Evolutionary conservation across 1,140 invertebrate genomes (phyloP), one percentile per base, ranked within the genome.

Genomic region (Colletes latitarsis): DNA sequence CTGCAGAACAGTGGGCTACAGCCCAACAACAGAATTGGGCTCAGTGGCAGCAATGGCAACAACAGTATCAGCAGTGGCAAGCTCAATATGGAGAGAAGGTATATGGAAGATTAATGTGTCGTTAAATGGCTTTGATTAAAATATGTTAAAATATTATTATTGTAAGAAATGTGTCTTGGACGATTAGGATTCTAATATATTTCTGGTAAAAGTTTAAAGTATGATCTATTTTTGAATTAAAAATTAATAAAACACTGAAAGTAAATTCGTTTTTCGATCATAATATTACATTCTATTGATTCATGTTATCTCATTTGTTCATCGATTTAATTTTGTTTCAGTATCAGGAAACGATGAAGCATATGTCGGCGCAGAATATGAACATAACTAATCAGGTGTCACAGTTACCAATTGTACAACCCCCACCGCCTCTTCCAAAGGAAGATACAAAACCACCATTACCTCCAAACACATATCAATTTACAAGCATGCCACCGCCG

Each of bases 1-100:
- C 95, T 14, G 85, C 95, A 10, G 96, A 96, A 72, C 96, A 96
- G 90, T 96, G 96, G 94, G 93, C 95, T 68, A 90, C 94, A 72
- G 91, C 95, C 76, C 96, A 97, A 89, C 96, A 96, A 83, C 96
- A 97, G 89, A 96, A 97, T 88, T 97, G 96, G 96, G 95, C 96
- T 71, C 96, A 97, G 87, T 97, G 97, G 97, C 94, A 96, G 52
- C 96, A 96, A 82, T 97, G 96, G 96, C 96, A 97, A 89, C 96
- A 97, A 87, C 96, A 97, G 87, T 97, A 97, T 90, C 95, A 96
- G 60, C 96, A 97, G 87, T 97, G 97, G 97, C 96, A 97, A 89
- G 94, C 95, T 63, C 96, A 97, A 88, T 97, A 97, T 92, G 96
- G 96, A 62, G 96, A 96, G 68, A 96, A 97, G 94, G 96, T 97